Evolutionary conservation across 2,888 invertebrate species (phyloP), one percentile per base, ranked within the genome.

Genomic region (Hoplodrina blanda): DNA sequence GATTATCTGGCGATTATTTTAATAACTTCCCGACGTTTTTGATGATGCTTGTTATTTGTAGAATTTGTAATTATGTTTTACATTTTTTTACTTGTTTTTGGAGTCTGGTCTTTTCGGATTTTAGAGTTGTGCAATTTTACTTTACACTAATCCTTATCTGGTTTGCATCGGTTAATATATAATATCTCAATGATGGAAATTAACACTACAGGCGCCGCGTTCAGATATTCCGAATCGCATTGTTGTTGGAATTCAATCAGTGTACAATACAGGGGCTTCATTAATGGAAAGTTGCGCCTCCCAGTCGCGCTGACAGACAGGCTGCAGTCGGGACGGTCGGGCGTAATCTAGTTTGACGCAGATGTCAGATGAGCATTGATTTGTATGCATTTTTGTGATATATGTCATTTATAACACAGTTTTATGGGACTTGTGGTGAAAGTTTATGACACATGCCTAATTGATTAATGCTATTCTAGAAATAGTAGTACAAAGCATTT

Each of bases 201-300:
- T 6, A 30, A 30, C n/a, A 55, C 41, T 46, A 11, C 8, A n/a
- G 37, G 25, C 30, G 15, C 33, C n/a, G 1, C 30, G 7, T n/a
- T 19, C 37, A 19, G n/a, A 52, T 60, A 59, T 54, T 63, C 30
- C 65, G 71, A 76, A 73, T 76, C 52, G 33, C 54, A 76, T 81
- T 71, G 66, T 76, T 68, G 69, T 61, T 10, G 62, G 25, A 57
- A 79, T 70, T 70, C 62, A 76, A 81, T 81, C 76, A 65, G 59
- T 41, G 20, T 50, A 69, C 69, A 71, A 65, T 69, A 69, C 50
- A 20, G 37, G 20, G 37, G 33, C 37, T 72, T 72, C 65, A 73
- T 76, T 78, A 70, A 73, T 57, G 41, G 56, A 64, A 69, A 69
- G 61, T 62, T 60, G 19, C 30, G 11, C 33, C 20, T 52, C 41